Conservation (phyloP, 2,797 vertebrate genomes). For the Chlorospingus flavigularis region DNA sequence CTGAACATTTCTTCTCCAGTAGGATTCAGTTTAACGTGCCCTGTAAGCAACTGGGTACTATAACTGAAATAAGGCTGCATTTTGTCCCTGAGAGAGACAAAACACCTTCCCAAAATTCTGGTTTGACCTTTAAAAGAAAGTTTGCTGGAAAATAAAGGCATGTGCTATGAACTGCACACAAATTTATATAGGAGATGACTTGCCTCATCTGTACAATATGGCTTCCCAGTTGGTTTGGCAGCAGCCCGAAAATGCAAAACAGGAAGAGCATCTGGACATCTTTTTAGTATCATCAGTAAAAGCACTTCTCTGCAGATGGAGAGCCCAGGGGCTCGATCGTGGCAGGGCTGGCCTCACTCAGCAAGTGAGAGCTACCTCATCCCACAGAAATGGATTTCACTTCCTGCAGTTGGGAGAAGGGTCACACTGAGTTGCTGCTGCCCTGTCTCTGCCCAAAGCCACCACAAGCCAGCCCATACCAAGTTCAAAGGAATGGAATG, state of each 20-base stretch:
- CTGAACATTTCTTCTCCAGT: neutral
- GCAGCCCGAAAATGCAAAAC: constrained; percentile 12
- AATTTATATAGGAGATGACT: neutral
- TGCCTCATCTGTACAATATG: neutral
- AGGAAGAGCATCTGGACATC: constrained; percentile 26
- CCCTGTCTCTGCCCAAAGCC: neutral
- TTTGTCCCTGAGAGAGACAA: neutral
- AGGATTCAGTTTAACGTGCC: neutral
- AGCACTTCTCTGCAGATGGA: neutral
- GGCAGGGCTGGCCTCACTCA: neutral
- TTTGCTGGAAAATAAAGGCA: constrained; percentile 12
- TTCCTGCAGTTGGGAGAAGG: neutral
- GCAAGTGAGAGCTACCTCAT: neutral
- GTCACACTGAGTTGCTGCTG: neutral
- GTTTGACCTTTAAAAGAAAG: constrained; percentile 26
- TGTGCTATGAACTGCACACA: neutral
- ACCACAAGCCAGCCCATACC: neutral
- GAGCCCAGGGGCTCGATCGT: neutral
- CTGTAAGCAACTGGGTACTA: neutral
- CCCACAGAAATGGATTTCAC: neutral
- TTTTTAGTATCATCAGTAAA: neutral
- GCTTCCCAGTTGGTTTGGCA: constrained; percentile 43
- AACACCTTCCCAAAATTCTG: neutral
- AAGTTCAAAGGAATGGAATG: neutral
- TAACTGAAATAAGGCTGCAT: neutral